A percentile compares a stretch with the other conserved stretches of the same genome.
Conservation (phyloP, 1,140 invertebrate species). For the Araneus ventricosus region DNA sequence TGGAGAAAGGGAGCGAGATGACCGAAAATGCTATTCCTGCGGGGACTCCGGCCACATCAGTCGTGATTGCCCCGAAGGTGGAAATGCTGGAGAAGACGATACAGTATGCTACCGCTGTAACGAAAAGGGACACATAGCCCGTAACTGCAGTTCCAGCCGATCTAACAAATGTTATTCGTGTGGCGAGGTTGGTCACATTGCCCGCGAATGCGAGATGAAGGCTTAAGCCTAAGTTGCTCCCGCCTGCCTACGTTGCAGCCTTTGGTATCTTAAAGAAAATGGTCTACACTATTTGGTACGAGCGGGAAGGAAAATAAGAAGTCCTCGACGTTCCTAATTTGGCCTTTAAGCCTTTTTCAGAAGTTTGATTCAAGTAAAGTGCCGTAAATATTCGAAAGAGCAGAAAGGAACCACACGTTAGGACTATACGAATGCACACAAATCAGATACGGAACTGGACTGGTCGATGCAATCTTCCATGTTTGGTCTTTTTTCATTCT, state of each 20-base stretch:
- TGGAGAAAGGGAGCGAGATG: constrained; percentile 75
- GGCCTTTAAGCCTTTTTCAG: constrained; percentile 58
- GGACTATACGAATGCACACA: constrained; percentile 23
- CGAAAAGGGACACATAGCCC: constrained; percentile 93
- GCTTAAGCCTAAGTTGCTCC: constrained; percentile 70
- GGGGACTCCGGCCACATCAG: constrained; percentile 76
- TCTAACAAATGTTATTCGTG: constrained; percentile 76
- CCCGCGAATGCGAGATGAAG: constrained; percentile 76
- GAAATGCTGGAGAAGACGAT: constrained; percentile 61
- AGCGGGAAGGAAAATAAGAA: constrained; percentile 49
- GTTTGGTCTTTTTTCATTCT: constrained; percentile 25
- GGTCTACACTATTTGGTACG: constrained; percentile 42
- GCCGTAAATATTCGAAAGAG: constrained; percentile 5
- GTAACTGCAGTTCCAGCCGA: constrained; percentile 85
- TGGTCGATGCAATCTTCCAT: constrained; percentile 33
- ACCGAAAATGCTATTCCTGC: constrained; percentile 75
- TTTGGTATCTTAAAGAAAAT: constrained; percentile 67
- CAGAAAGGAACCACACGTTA: constrained; percentile 32
- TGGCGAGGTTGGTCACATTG: constrained; percentile 77
- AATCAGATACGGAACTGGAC: constrained; percentile 49
- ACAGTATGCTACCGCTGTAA: constrained; percentile 86
- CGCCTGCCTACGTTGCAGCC: constrained; percentile 75
- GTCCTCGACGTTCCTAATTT: constrained; percentile 45
- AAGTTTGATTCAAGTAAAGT: constrained; percentile 30
- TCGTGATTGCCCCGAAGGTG: constrained; percentile 76